phyloP scores from a whole-genome alignment of 2,797 vertebrate species.

The Buphagus erythrorhynchus region DNA sequence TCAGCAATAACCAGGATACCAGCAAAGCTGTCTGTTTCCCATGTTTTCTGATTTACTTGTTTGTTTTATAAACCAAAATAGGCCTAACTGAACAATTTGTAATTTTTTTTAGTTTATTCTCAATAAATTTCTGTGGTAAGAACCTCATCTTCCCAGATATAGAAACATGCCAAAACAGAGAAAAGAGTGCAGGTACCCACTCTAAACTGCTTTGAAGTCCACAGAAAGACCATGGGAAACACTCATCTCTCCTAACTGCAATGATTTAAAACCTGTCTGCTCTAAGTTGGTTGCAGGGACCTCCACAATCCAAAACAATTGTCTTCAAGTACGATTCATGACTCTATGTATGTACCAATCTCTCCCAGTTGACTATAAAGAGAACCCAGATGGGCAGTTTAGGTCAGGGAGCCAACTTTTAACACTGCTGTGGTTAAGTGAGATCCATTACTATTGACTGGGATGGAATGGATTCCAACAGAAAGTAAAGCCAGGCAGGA shows the following conservation, averaged over 20 bases:
- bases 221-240: neutral
- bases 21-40: neutral
- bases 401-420: neutral
- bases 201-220: neutral
- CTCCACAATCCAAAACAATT: neutral
- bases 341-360: neutral
- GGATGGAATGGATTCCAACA: neutral
- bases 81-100: neutral
- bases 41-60: neutral
- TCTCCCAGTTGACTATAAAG: neutral
- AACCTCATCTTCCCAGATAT: neutral
- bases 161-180: neutral
- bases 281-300: neutral
- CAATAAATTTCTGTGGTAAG: neutral
- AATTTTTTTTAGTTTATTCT: neutral
- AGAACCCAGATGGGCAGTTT: neutral
- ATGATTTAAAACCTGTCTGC: neutral
- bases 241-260: neutral
- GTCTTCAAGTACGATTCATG: neutral
- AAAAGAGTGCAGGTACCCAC: neutral
- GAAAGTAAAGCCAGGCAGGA: neutral
- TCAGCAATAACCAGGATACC: neutral
- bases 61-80: neutral
- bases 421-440: neutral
- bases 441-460: neutral